Evolutionary conservation across 2,113 vertebrate species (phyloP).

Genomic region (Crotalus tigris): DNA sequence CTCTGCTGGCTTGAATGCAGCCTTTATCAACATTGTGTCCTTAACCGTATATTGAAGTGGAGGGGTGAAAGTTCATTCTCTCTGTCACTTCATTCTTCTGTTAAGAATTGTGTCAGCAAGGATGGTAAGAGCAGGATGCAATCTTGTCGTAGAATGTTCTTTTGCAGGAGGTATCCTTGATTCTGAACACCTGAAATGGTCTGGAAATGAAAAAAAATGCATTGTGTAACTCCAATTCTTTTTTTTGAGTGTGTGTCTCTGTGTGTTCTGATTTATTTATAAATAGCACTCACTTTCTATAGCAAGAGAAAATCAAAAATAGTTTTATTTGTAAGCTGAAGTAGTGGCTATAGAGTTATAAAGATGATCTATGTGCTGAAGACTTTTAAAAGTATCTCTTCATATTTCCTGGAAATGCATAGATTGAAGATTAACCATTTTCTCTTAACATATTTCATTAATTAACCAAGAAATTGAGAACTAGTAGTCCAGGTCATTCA

Average conservation of each 20-base stretch:
- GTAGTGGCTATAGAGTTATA: background rate
- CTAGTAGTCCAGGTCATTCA: background rate
- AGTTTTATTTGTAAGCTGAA: background rate
- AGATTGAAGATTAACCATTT: background rate
- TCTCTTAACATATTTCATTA: background rate
- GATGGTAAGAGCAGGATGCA: background rate
- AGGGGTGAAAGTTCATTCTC: conserved; percentile 17
- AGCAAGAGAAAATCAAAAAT: background rate
- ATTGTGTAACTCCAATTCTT: background rate
- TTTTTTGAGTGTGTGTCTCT: background rate
- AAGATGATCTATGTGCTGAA: background rate
- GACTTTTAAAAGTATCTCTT: background rate
- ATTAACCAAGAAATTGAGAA: conserved; percentile 12
- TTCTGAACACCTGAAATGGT: background rate
- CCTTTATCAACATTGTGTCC: conserved; percentile 10
- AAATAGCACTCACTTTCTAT: background rate
- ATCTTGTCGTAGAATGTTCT: background rate
- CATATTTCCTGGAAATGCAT: background rate
- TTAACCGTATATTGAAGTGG: background rate
- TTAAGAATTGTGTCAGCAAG: background rate
- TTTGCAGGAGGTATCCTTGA: background rate
- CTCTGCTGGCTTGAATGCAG: background rate
- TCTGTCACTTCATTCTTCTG: background rate
- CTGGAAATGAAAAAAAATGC: background rate
- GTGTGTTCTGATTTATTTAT: background rate